A percentile compares a stretch with the other conserved stretches of the same genome.
Conservation (phyloP, 1,140 invertebrate genomes). For the Bombus waltoni region DNA sequence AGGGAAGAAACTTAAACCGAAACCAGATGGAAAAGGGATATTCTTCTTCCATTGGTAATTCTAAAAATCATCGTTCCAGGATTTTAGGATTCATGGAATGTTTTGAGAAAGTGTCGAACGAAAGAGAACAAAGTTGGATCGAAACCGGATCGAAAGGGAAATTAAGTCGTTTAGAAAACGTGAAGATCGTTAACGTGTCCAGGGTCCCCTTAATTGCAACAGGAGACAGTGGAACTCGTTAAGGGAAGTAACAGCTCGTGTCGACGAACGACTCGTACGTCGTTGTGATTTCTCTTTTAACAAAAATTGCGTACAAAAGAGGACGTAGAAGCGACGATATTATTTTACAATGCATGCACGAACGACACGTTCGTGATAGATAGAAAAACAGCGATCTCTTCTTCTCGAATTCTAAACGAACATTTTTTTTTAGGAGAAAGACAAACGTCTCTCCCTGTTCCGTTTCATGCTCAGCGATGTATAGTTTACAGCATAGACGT, state of each 20-base stretch:
- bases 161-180: slow-evolving; percentile 68
- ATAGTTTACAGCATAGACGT: slow-evolving; percentile 41
- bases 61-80: too few relatives aligned
- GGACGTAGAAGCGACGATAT: background rate
- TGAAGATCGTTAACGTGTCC: slow-evolving; percentile 53
- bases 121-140: too few relatives aligned
- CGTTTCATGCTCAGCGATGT: slow-evolving; percentile 45
- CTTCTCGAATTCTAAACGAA: background rate
- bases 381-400: background rate
- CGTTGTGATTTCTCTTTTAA: slow-evolving; percentile 14
- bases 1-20: background rate
- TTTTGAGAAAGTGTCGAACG: too few relatives aligned
- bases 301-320: background rate
- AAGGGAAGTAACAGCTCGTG: slow-evolving; percentile 32
- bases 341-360: slow-evolving; percentile 17
- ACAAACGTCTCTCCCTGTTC: background rate
- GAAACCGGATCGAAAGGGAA: background rate
- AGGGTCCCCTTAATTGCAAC: slow-evolving; percentile 22
- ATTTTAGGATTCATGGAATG: too few relatives aligned
- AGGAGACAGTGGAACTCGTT: slow-evolving; percentile 7
- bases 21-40: too few relatives aligned
- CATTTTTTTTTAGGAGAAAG: background rate
- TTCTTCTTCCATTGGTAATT: too few relatives aligned
- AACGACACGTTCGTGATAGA: background rate
- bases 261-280: slow-evolving; percentile 14